Percentiles rank a stretch among this genome's conserved stretches.
phyloP scores from a whole-genome alignment of 2,888 invertebrate species.

The Neoaliturus tenellus region DNA sequence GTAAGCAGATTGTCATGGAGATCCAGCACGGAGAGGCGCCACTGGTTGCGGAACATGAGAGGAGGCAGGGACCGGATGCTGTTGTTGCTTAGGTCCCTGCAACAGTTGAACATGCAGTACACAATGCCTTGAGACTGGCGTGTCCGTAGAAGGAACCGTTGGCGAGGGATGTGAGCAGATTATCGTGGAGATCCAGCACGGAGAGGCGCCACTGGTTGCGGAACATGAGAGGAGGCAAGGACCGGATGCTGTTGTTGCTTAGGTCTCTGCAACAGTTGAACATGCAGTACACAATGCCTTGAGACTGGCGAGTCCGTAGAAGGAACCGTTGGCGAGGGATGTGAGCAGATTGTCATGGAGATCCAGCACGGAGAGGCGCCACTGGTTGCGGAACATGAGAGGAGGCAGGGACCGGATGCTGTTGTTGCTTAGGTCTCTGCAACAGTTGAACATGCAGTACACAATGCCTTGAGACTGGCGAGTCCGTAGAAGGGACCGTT shows the following conservation, averaged over 20 bases:
- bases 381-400: conserved; percentile 70
- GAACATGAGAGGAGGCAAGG: conserved; percentile 70
- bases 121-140: conserved; percentile 70
- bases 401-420: conserved; percentile 70
- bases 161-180: conserved; percentile 69
- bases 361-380: conserved; percentile 70
- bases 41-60: conserved; percentile 70
- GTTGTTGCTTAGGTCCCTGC: conserved; percentile 68
- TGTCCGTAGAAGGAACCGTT: conserved; percentile 69
- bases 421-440: conserved; percentile 72
- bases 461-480: conserved; percentile 70
- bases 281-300: conserved; percentile 68
- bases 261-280: conserved; percentile 69
- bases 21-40: conserved; percentile 70
- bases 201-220: conserved; percentile 70
- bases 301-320: conserved; percentile 69
- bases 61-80: conserved; percentile 70
- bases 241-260: conserved; percentile 70
- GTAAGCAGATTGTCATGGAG: conserved; percentile 70
- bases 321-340: conserved; percentile 68
- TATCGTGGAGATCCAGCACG: conserved; percentile 69
- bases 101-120: too few relatives aligned
- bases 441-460: conserved; percentile 38
- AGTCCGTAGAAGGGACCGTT: conserved; percentile 69
- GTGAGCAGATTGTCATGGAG: conserved; percentile 70